Percentiles rank a stretch among this genome's conserved stretches.
These are phyloP conservation scores for Hypomecis punctinalis DNA, from an alignment of 2,888 invertebrate species.

Conservation along the genomic window DNA sequence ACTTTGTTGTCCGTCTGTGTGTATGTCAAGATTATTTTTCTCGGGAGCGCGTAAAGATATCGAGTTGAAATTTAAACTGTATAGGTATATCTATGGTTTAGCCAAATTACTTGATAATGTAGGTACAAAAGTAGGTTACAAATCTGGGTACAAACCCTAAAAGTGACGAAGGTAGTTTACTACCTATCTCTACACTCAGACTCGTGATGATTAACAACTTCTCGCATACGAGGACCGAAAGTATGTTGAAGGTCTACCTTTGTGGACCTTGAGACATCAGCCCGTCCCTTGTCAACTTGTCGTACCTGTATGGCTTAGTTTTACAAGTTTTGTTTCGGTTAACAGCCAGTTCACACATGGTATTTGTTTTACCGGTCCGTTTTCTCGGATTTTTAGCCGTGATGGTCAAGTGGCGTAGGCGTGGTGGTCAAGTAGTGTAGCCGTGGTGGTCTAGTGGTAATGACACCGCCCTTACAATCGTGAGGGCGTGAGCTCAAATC, in stretches of 20 bases:
- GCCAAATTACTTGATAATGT: not conserved
- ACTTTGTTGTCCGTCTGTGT: too few relatives aligned
- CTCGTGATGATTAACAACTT: conserved; percentile 44
- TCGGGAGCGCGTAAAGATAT: too few relatives aligned
- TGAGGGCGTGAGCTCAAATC: too few relatives aligned
- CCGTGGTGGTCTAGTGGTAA: too few relatives aligned
- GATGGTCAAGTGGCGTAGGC: too few relatives aligned
- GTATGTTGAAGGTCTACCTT: not conserved
- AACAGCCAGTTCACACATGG: not conserved
- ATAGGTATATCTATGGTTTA: too few relatives aligned
- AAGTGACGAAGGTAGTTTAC: conserved; percentile 44
- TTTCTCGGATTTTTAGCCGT: too few relatives aligned
- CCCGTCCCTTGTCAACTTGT: conserved; percentile 1
- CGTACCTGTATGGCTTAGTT: not conserved
- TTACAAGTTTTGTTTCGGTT: not conserved
- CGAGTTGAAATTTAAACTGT: too few relatives aligned
- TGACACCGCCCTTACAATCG: too few relatives aligned
- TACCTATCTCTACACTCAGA: conserved; percentile 39
- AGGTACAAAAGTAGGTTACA: not conserved
- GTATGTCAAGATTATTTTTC: too few relatives aligned
- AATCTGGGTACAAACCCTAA: conserved; percentile 22
- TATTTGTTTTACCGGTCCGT: too few relatives aligned
- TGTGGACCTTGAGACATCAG: conserved; percentile 2
- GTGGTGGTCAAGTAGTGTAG: too few relatives aligned
- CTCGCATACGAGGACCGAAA: conserved; percentile 11